Evolutionary conservation across 2,888 invertebrate species (phyloP), one percentile per base, ranked within the genome.

Genomic region (Stomorhina lunata): DNA sequence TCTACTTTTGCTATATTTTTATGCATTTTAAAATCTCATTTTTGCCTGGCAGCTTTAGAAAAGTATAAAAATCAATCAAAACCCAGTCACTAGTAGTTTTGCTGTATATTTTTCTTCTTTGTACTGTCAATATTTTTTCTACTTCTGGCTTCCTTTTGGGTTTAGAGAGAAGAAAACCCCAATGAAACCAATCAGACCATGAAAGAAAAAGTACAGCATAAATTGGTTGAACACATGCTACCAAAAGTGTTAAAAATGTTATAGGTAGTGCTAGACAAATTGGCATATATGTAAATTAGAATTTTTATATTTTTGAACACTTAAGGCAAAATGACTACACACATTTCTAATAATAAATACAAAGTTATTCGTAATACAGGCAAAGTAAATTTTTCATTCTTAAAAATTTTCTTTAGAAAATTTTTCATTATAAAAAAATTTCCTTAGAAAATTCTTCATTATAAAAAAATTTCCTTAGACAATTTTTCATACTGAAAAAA

Each of bases 131-230:
- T 34, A 37, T 25, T 45, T 29, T 27, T 40, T 34, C 17, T 7
- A 27, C 57, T 68, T 6, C 66, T 68, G 29, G 59, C 59, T 34
- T 53, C 66, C 57, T 61, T 4, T 25, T 17, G 53, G 15, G 27
- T 34, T 12, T 12, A n/a, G 2, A n/a, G 25, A 20, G 10, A 63
- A n/a, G 22, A 59, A 48, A 57, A 15, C 32, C 34, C 15, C 29
- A 75, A 69, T 69, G 69, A 57, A 82, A 82, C 79, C 82, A 82
- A 79, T 82, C 78, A 82, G 79, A 82, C 82, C 82, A 76, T 75
- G 45, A 75, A 79, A 55, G 72, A 68, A 81, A 43, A 65, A 66
- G 34, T 63, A 65, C 45, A 80, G 40, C 75, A 71, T 79, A 73
- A 82, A 82, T 82, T 79, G 75, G 69, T 82, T 71, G 71, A 82